A percentile compares a stretch with the other conserved stretches of the same genome.
phyloP scores from a whole-genome alignment of 2,888 invertebrate genomes.

The Amphipyra berbera region DNA sequence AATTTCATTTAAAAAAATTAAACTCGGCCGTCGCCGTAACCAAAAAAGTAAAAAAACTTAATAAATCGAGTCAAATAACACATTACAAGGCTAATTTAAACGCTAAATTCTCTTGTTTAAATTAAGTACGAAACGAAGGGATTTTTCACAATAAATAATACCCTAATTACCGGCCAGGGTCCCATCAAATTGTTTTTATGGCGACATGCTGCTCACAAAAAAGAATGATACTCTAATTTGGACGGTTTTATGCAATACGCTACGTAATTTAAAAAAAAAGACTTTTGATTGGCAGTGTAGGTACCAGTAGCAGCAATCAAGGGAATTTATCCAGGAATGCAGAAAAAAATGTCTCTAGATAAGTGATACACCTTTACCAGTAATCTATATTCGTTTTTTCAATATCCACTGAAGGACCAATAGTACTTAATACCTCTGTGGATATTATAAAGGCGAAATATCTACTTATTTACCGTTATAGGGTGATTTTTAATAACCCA shows the following conservation, averaged over 20 bases:
- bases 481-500: no score
- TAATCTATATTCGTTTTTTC: no score
- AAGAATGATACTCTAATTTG: constrained; percentile 73
- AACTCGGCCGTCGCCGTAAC: constrained; percentile 15
- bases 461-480: no score
- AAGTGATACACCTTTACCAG: no score
- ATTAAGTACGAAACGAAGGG: constrained; percentile 70
- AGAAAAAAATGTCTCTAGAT: no score
- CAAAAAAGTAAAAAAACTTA: constrained; percentile 40
- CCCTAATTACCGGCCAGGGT: constrained; percentile 68
- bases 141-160: constrained; percentile 75
- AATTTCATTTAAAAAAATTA: constrained; percentile 40
- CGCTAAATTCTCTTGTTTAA: constrained; percentile 74
- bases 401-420: no score
- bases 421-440: no score
- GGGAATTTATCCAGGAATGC: no score
- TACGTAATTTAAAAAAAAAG: no score
- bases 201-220: constrained; percentile 74
- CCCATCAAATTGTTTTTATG: constrained; percentile 76
- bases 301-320: no score
- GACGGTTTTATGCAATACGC: constrained; percentile 56
- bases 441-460: no score
- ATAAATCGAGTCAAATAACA: constrained; percentile 61
- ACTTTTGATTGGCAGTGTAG: no score
- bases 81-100: constrained; percentile 67